A percentile compares a stretch with the other conserved stretches of the same genome.
Evolutionary conservation across 2,113 vertebrate genomes (phyloP).

Genomic region (Lethenteron reissneri): DNA sequence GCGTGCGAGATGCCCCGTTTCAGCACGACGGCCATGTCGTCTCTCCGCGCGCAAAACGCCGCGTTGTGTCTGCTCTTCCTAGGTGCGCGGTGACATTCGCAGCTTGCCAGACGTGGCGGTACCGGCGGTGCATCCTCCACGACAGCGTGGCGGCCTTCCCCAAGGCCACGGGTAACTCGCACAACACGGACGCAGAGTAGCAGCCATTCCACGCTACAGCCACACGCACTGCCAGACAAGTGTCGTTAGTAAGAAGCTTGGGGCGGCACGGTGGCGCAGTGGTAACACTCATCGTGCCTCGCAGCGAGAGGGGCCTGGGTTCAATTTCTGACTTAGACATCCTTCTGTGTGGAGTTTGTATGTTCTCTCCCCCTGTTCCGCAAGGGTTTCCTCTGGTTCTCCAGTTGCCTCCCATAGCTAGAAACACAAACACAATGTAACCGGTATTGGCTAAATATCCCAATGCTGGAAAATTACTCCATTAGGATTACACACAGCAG

Average conservation of each 20-base stretch:
- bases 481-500: no score
- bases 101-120: constrained; percentile 71
- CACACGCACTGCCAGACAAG: background rate
- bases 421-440: no score
- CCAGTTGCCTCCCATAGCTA: no score
- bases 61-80: constrained; percentile 14
- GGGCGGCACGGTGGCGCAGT: background rate
- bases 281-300: background rate
- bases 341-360: no score
- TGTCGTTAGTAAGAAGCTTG: constrained; percentile 10
- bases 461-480: no score
- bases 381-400: no score
- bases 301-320: background rate
- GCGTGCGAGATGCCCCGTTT: background rate
- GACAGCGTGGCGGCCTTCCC: constrained; percentile 68
- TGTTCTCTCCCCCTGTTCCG: no score
- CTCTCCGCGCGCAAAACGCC: no score
- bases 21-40: background rate
- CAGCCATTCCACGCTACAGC: background rate
- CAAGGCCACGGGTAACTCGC: constrained; percentile 49
- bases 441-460: no score
- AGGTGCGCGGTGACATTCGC: constrained; percentile 88
- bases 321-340: constrained; percentile 8
- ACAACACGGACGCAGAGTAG: background rate
- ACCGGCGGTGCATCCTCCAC: constrained; percentile 67